Evolutionary conservation across 2,888 invertebrate species (phyloP).

Genomic region (Emmelina monodactyla): DNA sequence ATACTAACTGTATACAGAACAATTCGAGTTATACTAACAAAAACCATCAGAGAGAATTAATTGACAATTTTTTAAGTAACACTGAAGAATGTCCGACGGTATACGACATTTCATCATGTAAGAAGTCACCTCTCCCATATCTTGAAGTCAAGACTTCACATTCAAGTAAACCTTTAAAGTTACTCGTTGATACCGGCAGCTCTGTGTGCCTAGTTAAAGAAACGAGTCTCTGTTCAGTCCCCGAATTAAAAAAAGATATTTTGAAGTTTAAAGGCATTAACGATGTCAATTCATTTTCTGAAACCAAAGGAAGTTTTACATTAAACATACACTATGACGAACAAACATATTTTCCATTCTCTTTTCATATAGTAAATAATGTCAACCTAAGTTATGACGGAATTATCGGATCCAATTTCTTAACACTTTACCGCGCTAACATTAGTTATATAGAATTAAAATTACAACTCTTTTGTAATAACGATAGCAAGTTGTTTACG

Average conservation of each 20-base stretch:
- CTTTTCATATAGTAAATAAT: constrained; percentile 5
- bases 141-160: background rate
- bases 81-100: background rate
- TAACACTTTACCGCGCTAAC: constrained; percentile 3
- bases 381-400: constrained; percentile 9
- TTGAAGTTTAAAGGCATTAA: constrained; percentile 4
- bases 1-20: too few species aligned
- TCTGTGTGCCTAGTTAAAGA: background rate
- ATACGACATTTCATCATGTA: background rate
- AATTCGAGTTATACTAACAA: too few species aligned
- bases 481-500: background rate
- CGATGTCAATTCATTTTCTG: background rate
- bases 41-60: background rate
- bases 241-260: background rate
- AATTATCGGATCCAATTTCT: constrained; percentile 8
- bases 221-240: background rate
- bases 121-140: background rate
- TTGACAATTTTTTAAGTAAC: background rate
- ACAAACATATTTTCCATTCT: background rate
- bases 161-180: background rate
- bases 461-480: background rate
- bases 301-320: background rate
- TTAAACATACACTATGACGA: background rate
- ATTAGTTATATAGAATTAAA: constrained; percentile 7
- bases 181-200: constrained; percentile 2